These are phyloP conservation scores for Cephalopachus bancanus DNA, from an alignment of 2,797 vertebrate species.

Conservation along the genomic window DNA sequence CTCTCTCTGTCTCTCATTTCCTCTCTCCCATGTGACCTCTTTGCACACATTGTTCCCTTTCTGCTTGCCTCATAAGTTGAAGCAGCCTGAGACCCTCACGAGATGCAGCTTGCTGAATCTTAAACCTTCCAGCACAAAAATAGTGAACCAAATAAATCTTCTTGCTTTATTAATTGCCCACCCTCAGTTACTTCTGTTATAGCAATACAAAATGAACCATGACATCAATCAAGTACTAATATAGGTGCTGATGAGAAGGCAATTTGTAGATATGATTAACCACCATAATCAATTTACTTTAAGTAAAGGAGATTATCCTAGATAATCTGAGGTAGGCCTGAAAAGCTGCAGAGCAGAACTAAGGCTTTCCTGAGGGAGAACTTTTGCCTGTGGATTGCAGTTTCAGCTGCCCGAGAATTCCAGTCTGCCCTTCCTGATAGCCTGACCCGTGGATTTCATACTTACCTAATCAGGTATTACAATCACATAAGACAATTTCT, in stretches of 20 bases:
- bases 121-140: too few relatives aligned
- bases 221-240: neutral
- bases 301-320: neutral
- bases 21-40: too few relatives aligned
- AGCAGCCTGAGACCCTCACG: too few relatives aligned
- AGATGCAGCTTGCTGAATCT: too few relatives aligned
- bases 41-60: too few relatives aligned
- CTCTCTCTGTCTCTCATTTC: too few relatives aligned
- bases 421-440: too few relatives aligned
- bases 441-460: neutral
- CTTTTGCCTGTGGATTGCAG: neutral
- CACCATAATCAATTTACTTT: neutral
- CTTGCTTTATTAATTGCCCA: too few relatives aligned
- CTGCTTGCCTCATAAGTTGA: too few relatives aligned
- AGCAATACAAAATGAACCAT: too few relatives aligned
- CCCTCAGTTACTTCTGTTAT: too few relatives aligned
- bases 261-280: neutral
- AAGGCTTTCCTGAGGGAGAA: neutral
- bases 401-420: neutral
- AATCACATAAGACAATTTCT: neutral
- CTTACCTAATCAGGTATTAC: neutral
- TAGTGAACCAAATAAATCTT: too few relatives aligned
- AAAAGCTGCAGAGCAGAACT: neutral
- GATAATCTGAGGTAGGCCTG: neutral
- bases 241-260: neutral